These are phyloP conservation scores for Zoanthus solanderi DNA, from an alignment of 92 coral and sea anemone species.

Conservation along the genomic window DNA sequence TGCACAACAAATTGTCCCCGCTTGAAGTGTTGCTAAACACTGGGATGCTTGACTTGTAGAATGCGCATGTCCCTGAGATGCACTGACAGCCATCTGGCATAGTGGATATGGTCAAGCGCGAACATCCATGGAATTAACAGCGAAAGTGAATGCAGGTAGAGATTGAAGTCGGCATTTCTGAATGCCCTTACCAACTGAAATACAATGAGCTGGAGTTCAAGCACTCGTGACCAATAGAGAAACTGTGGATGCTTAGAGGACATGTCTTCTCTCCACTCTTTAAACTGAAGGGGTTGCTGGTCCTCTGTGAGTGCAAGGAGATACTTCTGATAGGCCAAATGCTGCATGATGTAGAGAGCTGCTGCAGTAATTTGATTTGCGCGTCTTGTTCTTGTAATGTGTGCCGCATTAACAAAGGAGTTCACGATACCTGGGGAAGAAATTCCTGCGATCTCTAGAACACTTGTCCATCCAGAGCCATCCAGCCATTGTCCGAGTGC, in stretches of 20 bases:
- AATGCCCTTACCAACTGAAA: conserved; percentile 24
- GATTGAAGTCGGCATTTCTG: conserved; percentile 31
- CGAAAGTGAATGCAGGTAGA: conserved; percentile 26
- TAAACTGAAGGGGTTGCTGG: conserved; percentile 5
- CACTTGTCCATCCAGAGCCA: conserved; percentile 52
- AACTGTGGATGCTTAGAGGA: conserved; percentile 18
- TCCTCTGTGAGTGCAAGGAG: not conserved
- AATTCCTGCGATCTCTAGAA: conserved; percentile 37
- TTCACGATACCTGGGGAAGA: conserved; percentile 44
- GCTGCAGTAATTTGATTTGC: conserved; percentile 53
- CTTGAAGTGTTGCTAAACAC: not conserved
- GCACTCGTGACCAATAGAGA: conserved; percentile 39
- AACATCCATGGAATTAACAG: conserved; percentile 42
- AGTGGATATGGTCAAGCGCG: conserved; percentile 27
- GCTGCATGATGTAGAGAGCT: conserved; percentile 3
- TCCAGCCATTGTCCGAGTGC: conserved; percentile 64
- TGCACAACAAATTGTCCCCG: conserved; percentile 2
- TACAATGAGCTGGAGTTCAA: conserved; percentile 26
- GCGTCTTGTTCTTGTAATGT: conserved; percentile 33
- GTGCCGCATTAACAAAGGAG: conserved; percentile 47
- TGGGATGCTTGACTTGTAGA: conserved; percentile 12
- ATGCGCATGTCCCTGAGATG: conserved; percentile 33
- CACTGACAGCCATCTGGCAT: conserved; percentile 45
- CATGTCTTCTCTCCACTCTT: conserved; percentile 17
- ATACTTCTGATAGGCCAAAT: conserved; percentile 16